A percentile compares a stretch with the other conserved stretches of the same genome.
Evolutionary conservation across 64 coral and sea anemone species (phyloP).

Genomic region (Porites australiensis): DNA sequence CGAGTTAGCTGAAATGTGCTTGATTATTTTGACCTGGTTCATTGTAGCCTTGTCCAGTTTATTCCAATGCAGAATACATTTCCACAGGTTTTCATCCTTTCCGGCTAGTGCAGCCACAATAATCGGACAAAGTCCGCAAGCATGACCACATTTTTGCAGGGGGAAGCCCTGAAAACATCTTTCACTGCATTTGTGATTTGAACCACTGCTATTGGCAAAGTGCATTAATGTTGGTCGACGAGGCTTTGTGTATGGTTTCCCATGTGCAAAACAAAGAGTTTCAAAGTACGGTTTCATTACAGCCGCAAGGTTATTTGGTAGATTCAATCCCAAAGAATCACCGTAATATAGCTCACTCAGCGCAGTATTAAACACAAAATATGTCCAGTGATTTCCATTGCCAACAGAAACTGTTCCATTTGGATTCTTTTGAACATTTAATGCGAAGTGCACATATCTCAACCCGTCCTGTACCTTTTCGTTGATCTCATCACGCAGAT

Average conservation of each 20-base stretch:
- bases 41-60: constrained; percentile 28
- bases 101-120: neutral
- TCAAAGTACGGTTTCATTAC: constrained; percentile 22
- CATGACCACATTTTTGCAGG: neutral
- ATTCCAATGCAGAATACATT: constrained; percentile 41
- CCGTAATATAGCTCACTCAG: constrained; percentile 18
- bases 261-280: constrained; percentile 11
- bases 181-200: neutral
- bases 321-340: constrained; percentile 6
- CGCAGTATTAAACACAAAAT: constrained; percentile 47
- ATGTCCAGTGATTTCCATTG: constrained; percentile 62
- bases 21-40: constrained; percentile 16
- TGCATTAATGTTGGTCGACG: constrained; percentile 27
- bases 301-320: constrained; percentile 7
- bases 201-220: neutral
- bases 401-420: constrained; percentile 41
- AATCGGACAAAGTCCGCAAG: neutral
- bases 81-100: constrained; percentile 19
- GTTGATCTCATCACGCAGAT: too few relatives aligned
- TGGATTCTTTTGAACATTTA: neutral
- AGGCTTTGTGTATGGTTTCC: constrained; percentile 4
- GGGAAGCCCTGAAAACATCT: constrained; percentile 28
- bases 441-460: too few relatives aligned
- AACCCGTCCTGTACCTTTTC: too few relatives aligned
- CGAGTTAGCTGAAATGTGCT: constrained; percentile 16